Evolutionary conservation across 2,888 invertebrate species (phyloP), one percentile per base, ranked within the genome.

Genomic region (Archips crataeganus): DNA sequence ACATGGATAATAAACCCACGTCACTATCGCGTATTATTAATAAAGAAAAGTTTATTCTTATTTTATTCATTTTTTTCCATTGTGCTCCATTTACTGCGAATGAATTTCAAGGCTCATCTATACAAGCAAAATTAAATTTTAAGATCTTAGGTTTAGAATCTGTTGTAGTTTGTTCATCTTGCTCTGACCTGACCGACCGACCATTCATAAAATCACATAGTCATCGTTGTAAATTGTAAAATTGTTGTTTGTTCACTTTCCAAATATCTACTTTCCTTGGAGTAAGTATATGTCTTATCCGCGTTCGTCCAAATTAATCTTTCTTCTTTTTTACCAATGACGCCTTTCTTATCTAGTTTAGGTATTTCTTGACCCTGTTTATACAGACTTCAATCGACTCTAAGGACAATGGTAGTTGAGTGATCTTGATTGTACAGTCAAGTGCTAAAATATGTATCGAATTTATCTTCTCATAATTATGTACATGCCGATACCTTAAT

Each of bases 211-310:
- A 74, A 70, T n/a, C 51, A 65, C 65, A n/a, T 36, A 70, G 74
- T 74, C 74, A 74, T 74, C 69, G 60, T 13, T 36, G 60, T 74
- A 74, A 74, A 74, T 70, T 74, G 64, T 70, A 70, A 69, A 65
- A 74, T 65, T 65, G 69, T 70, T 70, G 69, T 64, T 73, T 60
- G 60, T 69, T 69, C 47, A 42, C 73, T 73, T 73, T 65, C 74
- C 51, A 64, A 64, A 54, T 49, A 68, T 59, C 68, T 15, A 61
- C 74, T 74, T 74, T 70, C 70, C 51, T 61, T 36, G 64, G 60
- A 74, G 47, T 63, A 59, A 73, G 63, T 69, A 42, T 42, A 57
- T 73, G 32, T 67, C 45, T 67, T 54, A 66, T 54, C 39, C 34
- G 9, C 54, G 11, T 51, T 6, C n/a, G 51, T 51, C 9, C 39